A percentile compares a stretch with the other conserved stretches of the same genome.
phyloP scores from a whole-genome alignment of 1,140 invertebrate genomes.

The Drosophila aff. region DNA sequence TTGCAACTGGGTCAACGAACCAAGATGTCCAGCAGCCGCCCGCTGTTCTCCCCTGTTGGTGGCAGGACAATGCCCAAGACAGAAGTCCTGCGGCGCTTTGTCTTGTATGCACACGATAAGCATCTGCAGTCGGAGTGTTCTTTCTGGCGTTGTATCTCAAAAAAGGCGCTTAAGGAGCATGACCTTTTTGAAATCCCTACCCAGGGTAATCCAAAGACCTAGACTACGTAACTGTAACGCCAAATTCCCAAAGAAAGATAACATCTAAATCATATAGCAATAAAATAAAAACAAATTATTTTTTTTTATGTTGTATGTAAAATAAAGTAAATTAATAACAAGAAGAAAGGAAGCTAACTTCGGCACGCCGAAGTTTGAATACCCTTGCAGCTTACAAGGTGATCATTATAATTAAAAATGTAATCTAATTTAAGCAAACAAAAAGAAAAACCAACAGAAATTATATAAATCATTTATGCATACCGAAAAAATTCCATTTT shows the following conservation, averaged over 20 bases:
- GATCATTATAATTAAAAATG: no score
- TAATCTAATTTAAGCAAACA: no score
- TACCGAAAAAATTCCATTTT: no score
- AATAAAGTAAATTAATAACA: no score
- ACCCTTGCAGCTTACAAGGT: no score
- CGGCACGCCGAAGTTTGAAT: no score
- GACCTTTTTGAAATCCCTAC: background rate
- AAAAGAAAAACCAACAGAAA: no score
- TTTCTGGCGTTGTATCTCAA: constrained; percentile 5
- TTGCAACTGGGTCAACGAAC: constrained; percentile 34
- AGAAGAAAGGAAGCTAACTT: no score
- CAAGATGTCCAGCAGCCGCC: constrained; percentile 26
- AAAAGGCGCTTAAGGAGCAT: constrained; percentile 34
- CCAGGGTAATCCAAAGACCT: background rate
- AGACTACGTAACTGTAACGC: background rate
- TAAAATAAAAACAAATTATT: background rate
- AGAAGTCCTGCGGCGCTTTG: constrained; percentile 39
- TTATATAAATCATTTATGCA: no score
- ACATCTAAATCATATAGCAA: background rate
- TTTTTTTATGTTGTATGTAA: no score
- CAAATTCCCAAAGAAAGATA: background rate
- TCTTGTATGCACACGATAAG: constrained; percentile 25
- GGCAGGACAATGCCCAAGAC: constrained; percentile 35
- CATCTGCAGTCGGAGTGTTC: constrained; percentile 38
- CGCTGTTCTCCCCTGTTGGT: background rate